These are phyloP conservation scores for Drosophila paracracens DNA, from an alignment of 2,888 invertebrate genomes.

Conservation along the genomic window DNA sequence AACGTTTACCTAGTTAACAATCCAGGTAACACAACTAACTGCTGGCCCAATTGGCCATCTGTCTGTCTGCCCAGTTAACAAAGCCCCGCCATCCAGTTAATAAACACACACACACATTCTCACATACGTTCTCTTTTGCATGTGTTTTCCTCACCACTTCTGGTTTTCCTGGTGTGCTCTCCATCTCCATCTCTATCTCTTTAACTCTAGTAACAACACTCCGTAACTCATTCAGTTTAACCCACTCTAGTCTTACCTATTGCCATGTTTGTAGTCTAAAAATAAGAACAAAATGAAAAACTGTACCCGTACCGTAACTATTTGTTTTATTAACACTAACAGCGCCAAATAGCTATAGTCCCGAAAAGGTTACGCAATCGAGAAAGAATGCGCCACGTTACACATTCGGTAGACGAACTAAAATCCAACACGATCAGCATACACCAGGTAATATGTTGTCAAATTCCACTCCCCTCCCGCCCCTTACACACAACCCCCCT, in stretches of 20 bases:
- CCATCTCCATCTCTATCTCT: neutral
- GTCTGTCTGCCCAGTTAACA: constrained; percentile 32
- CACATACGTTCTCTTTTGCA: constrained; percentile 29
- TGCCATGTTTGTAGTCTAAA: constrained; percentile 46
- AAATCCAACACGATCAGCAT: constrained; percentile 82
- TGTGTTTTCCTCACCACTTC: constrained; percentile 19
- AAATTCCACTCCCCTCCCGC: neutral
- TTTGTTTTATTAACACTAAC: constrained; percentile 81
- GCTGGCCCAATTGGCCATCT: constrained; percentile 32
- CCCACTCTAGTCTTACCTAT: constrained; percentile 37
- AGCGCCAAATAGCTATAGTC: constrained; percentile 86
- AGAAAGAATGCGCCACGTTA: constrained; percentile 85
- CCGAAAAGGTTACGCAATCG: constrained; percentile 87
- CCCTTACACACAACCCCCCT: neutral
- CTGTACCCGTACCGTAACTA: constrained; percentile 51
- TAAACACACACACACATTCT: neutral
- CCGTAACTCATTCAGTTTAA: constrained; percentile 16
- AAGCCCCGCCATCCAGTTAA: constrained; percentile 10
- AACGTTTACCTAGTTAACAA: constrained; percentile 81
- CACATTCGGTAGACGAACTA: constrained; percentile 87
- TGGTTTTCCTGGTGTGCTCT: constrained; percentile 1
- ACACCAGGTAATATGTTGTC: constrained; percentile 82
- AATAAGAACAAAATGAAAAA: constrained; percentile 20
- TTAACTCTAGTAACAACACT: constrained; percentile 18
- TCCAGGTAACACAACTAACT: constrained; percentile 83